Evolutionary conservation across 2,888 invertebrate species (phyloP).

Genomic region (Leptinotarsa haldemani): DNA sequence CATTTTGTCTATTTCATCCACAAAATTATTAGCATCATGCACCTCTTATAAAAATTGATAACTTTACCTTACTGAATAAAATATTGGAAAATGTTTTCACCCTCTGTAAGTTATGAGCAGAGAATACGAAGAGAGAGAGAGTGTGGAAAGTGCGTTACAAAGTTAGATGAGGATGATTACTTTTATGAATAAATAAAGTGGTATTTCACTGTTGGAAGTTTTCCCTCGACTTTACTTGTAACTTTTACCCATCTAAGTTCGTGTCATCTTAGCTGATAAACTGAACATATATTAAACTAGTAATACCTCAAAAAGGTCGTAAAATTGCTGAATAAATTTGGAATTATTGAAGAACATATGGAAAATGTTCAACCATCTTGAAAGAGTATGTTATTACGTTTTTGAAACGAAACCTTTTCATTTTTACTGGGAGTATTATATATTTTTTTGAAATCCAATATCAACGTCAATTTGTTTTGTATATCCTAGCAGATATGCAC

Average conservation of each 20-base stretch:
- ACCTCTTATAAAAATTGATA: too few species aligned
- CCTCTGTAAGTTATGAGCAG: neutral
- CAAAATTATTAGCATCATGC: too few species aligned
- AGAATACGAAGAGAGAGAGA: neutral
- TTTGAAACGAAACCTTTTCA: too few species aligned
- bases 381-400: too few species aligned
- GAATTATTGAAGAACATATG: too few species aligned
- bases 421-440: too few species aligned
- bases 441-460: too few species aligned
- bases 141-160: slow-evolving; percentile 5
- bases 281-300: neutral
- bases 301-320: neutral
- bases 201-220: slow-evolving; percentile 12
- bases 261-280: slow-evolving; percentile 8
- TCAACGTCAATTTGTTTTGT: too few species aligned
- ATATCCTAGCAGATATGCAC: too few species aligned
- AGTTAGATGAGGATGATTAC: slow-evolving; percentile 17
- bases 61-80: neutral
- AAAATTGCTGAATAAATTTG: too few species aligned
- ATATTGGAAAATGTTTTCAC: slow-evolving; percentile 8
- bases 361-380: too few species aligned
- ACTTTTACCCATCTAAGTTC: neutral
- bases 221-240: slow-evolving; percentile 2
- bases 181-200: slow-evolving; percentile 14
- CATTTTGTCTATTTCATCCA: too few species aligned